phyloP scores from a whole-genome alignment of 2,888 invertebrate species.

The Marronus borbonicus region DNA sequence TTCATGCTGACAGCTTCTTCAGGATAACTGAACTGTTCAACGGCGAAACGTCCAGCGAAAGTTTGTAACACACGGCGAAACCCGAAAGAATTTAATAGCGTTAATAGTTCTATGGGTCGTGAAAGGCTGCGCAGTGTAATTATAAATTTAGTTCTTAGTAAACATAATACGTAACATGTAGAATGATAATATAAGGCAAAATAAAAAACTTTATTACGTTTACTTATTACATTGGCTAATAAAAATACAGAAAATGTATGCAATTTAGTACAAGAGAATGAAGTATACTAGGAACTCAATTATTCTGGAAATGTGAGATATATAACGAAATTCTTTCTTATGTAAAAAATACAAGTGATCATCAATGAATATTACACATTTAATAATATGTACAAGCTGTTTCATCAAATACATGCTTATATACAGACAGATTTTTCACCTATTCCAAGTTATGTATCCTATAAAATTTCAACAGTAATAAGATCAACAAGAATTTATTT shows the following conservation, averaged over 20 bases:
- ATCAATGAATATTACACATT: slow-evolving; percentile 51
- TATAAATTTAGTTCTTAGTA: neutral
- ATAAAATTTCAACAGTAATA: slow-evolving; percentile 58
- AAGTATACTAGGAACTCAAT: slow-evolving; percentile 51
- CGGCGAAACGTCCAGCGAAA: too few species aligned
- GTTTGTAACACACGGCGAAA: too few species aligned
- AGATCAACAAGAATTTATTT: slow-evolving; percentile 55
- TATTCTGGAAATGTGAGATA: slow-evolving; percentile 50
- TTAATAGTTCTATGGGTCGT: too few species aligned
- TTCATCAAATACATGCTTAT: slow-evolving; percentile 50
- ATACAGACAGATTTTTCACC: slow-evolving; percentile 49
- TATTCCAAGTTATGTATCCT: slow-evolving; percentile 50
- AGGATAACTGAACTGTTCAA: too few species aligned
- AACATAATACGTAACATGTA: neutral
- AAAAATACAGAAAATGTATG: slow-evolving; percentile 49
- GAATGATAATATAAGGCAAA: slow-evolving; percentile 39
- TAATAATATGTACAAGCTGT: slow-evolving; percentile 52
- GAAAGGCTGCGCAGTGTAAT: neutral
- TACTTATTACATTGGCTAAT: slow-evolving; percentile 51
- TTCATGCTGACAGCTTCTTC: too few species aligned
- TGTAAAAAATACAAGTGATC: slow-evolving; percentile 52
- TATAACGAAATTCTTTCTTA: slow-evolving; percentile 34
- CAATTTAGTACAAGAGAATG: slow-evolving; percentile 50
- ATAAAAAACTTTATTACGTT: slow-evolving; percentile 51
- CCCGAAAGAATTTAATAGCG: too few species aligned